These are phyloP conservation scores for Heliconius aoede DNA, from an alignment of 2,888 invertebrate genomes.

Conservation along the genomic window DNA sequence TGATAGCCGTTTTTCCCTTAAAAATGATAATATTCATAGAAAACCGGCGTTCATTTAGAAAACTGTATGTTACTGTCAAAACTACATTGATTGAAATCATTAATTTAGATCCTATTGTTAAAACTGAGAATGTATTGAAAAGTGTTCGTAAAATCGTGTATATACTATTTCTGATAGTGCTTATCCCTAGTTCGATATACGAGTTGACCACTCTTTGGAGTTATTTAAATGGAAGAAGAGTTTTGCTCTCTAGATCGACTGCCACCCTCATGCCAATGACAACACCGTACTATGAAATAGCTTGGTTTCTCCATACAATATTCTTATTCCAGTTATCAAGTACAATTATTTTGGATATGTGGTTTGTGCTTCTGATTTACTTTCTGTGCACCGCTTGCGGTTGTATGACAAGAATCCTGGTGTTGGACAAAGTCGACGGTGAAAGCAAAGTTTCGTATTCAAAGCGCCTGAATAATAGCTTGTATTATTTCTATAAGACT, in stretches of 20 bases:
- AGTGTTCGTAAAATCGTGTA: constrained; percentile 53
- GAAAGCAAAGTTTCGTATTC: constrained; percentile 54
- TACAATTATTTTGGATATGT: constrained; percentile 61
- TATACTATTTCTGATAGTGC: constrained; percentile 49
- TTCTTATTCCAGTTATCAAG: constrained; percentile 58
- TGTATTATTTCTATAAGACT: constrained; percentile 58
- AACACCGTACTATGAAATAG: constrained; percentile 65
- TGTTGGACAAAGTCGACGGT: constrained; percentile 44
- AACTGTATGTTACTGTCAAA: constrained; percentile 60
- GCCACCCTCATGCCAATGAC: constrained; percentile 65
- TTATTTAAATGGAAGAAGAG: constrained; percentile 57
- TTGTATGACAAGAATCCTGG: constrained; percentile 54
- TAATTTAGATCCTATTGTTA: constrained; percentile 49
- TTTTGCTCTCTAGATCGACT: constrained; percentile 63
- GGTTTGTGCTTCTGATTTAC: constrained; percentile 63
- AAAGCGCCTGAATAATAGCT: constrained; percentile 54
- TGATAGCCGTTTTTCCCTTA: constrained; percentile 54
- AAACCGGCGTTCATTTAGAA: constrained; percentile 54
- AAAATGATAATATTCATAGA: constrained; percentile 58
- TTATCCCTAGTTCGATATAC: constrained; percentile 56
- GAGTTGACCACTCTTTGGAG: constrained; percentile 58
- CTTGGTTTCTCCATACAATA: constrained; percentile 59
- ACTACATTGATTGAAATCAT: constrained; percentile 56
- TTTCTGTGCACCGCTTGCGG: constrained; percentile 61
- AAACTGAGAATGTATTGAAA: constrained; percentile 48